Evolutionary conservation across 1,140 invertebrate genomes (phyloP).

Genomic region (Drosophila arizonae): DNA sequence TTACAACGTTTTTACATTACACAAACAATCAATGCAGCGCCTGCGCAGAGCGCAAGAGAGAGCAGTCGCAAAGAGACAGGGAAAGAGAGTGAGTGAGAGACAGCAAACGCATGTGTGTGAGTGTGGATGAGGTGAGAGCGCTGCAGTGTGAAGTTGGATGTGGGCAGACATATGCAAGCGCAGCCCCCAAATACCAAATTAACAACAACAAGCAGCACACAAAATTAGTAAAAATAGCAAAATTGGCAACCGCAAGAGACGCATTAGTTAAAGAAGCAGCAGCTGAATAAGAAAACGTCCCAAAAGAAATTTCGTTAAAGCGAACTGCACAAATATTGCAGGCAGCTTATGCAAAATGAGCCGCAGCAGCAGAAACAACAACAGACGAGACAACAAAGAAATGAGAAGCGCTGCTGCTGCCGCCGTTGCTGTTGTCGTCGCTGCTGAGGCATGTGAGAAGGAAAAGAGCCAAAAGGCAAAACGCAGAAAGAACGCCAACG

Average conservation of each 20-base stretch:
- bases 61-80: not conserved
- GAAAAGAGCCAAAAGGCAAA: constrained; percentile 72
- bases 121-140: not conserved
- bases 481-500: constrained; percentile 73
- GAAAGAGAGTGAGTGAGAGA: constrained; percentile 12
- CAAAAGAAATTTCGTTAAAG: constrained; percentile 25
- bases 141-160: constrained; percentile 16
- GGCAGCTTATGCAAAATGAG: constrained; percentile 65
- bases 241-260: constrained; percentile 59
- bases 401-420: constrained; percentile 46
- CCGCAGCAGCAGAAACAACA: constrained; percentile 44
- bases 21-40: constrained; percentile 76
- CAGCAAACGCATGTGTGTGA: not conserved
- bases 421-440: not conserved
- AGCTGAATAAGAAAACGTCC: constrained; percentile 19
- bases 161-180: constrained; percentile 55
- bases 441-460: constrained; percentile 10
- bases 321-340: constrained; percentile 25
- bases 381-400: constrained; percentile 74
- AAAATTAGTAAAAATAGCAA: constrained; percentile 52
- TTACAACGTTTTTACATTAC: constrained; percentile 70
- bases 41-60: constrained; percentile 34
- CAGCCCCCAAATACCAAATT: constrained; percentile 66
- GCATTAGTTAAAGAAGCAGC: constrained; percentile 19
- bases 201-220: constrained; percentile 39